phyloP scores from a whole-genome alignment of 2,888 invertebrate species.

The Idaea biselata region DNA sequence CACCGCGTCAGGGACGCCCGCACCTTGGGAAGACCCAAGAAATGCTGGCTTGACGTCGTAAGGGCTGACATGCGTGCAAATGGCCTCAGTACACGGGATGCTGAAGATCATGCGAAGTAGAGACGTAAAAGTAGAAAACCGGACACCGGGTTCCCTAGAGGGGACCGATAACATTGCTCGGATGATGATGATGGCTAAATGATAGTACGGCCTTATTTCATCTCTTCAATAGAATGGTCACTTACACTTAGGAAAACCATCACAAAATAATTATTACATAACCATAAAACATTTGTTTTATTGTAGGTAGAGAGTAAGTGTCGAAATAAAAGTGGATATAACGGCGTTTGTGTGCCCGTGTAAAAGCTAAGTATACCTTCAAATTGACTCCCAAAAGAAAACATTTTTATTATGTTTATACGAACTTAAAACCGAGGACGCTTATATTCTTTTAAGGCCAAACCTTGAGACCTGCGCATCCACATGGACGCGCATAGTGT shows the following conservation, averaged over 20 bases:
- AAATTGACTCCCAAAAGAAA: slow-evolving; percentile 31
- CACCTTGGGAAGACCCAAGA: no score
- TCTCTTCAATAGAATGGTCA: background rate
- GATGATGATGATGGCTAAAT: no score
- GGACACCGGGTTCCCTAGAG: no score
- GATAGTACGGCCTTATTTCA: no score
- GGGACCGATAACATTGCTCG: no score
- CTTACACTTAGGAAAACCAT: background rate
- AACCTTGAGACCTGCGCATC: background rate
- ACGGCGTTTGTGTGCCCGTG: slow-evolving; percentile 36
- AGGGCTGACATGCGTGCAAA: no score
- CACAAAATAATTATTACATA: background rate
- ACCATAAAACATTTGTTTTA: slow-evolving; percentile 32
- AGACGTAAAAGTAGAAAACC: no score
- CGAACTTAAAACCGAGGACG: slow-evolving; percentile 4
- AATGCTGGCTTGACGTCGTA: no score
- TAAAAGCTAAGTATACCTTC: slow-evolving; percentile 9
- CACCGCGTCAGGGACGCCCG: no score
- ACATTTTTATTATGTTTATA: slow-evolving; percentile 32
- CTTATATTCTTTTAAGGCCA: slow-evolving; percentile 4
- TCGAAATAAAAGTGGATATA: slow-evolving; percentile 34
- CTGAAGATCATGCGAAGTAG: no score
- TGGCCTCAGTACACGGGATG: no score
- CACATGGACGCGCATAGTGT: no score
- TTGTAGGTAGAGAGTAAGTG: slow-evolving; percentile 30